phyloP scores from a whole-genome alignment of 1,140 invertebrate species.

The Eriosoma lanigerum region DNA sequence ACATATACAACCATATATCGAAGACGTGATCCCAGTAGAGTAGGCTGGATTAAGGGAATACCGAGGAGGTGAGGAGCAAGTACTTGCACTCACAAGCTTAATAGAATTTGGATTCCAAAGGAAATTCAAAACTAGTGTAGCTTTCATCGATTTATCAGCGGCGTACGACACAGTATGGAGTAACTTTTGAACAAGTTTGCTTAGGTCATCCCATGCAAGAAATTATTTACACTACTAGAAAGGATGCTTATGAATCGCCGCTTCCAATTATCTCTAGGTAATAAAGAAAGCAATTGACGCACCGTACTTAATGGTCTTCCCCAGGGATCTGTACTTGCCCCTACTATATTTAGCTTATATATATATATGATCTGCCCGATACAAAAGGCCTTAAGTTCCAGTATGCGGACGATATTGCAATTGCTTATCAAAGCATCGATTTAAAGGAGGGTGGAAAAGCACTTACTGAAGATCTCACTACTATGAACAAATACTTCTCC shows the following conservation, averaged over 20 bases:
- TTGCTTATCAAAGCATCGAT: too few species aligned
- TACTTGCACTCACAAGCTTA: background rate
- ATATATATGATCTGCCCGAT: too few species aligned
- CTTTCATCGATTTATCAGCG: conserved; percentile 51
- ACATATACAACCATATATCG: conserved; percentile 34
- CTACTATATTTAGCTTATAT: too few species aligned
- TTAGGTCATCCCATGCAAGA: background rate
- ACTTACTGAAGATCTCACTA: too few species aligned
- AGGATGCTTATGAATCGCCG: conserved; percentile 50
- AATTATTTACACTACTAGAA: conserved; percentile 20
- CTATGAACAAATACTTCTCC: too few species aligned
- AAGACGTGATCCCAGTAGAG: background rate
- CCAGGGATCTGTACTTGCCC: too few species aligned
- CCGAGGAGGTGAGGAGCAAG: too few species aligned
- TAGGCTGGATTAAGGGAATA: too few species aligned
- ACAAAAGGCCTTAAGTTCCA: too few species aligned
- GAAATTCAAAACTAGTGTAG: conserved; percentile 35
- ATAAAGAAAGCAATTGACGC: background rate
- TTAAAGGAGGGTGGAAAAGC: too few species aligned
- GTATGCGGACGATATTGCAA: too few species aligned
- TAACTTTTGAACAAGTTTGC: conserved; percentile 46
- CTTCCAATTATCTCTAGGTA: conserved; percentile 49
- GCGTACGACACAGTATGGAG: conserved; percentile 50
- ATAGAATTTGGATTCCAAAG: conserved; percentile 37
- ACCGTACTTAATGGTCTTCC: too few species aligned